Conservation (phyloP, 2,113 vertebrate species). For the Lathamus discolor region DNA sequence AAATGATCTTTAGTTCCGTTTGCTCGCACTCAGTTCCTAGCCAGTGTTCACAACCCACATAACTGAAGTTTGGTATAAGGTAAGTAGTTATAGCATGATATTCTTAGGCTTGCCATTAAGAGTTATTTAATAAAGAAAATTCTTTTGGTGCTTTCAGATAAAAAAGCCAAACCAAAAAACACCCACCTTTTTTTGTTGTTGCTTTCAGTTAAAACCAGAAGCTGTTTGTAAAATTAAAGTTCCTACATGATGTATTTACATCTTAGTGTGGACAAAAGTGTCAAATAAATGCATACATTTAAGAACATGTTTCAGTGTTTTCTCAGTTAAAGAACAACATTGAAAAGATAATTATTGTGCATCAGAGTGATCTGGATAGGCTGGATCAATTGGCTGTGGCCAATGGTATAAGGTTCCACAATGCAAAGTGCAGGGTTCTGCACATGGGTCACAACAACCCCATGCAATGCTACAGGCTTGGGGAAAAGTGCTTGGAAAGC, state of each 20-base stretch:
- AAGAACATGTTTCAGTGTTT: background rate
- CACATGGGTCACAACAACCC: background rate
- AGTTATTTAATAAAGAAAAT: background rate
- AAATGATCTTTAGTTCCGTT: background rate
- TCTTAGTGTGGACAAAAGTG: background rate
- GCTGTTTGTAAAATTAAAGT: background rate
- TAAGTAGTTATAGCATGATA: background rate
- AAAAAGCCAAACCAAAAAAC: background rate
- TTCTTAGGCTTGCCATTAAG: background rate
- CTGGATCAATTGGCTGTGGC: background rate
- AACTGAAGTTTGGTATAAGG: background rate
- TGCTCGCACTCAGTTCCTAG: background rate
- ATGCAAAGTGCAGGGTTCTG: background rate
- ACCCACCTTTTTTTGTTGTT: background rate
- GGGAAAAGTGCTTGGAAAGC: background rate
- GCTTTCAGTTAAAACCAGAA: background rate
- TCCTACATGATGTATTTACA: background rate
- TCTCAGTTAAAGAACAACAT: background rate
- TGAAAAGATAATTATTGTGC: background rate
- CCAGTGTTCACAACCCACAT: background rate
- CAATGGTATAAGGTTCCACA: background rate
- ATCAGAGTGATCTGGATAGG: background rate
- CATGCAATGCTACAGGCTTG: background rate
- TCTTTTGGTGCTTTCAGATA: background rate
- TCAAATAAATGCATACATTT: background rate